phyloP scores from a whole-genome alignment of 2,797 vertebrate genomes.

The Chelidonichthys spinosus region DNA sequence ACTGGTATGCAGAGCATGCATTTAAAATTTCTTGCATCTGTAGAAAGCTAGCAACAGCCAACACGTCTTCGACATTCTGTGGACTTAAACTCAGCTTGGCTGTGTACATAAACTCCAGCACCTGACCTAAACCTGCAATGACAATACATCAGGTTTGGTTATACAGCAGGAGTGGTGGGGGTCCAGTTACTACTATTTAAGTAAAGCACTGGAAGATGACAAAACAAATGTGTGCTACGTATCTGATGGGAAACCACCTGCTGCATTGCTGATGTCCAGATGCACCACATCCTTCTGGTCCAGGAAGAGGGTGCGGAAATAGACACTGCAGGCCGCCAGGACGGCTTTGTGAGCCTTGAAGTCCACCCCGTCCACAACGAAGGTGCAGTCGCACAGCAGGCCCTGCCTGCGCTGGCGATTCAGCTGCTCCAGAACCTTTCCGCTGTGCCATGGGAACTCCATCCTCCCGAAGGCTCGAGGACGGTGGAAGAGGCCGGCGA shows the following conservation, averaged over 20 bases:
- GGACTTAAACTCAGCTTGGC: conserved; percentile 91
- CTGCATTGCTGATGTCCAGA: conserved; percentile 97
- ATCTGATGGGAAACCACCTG: conserved; percentile 81
- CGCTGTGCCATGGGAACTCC: conserved; percentile 98
- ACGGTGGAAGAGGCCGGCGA: background rate
- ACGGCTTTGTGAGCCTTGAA: conserved; percentile 98
- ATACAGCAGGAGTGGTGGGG: background rate
- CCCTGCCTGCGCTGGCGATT: conserved; percentile 94
- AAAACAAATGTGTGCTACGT: background rate
- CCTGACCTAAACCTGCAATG: conserved; percentile 91
- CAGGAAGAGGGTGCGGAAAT: conserved; percentile 95
- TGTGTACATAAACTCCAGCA: conserved; percentile 99
- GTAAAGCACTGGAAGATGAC: background rate
- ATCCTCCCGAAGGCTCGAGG: conserved; percentile 75
- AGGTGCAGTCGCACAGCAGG: conserved; percentile 96
- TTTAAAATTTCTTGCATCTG: conserved; percentile 96
- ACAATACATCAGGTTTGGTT: conserved; percentile 20
- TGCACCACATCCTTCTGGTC: conserved; percentile 99
- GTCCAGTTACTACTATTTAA: background rate
- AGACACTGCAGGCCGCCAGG: conserved; percentile 95
- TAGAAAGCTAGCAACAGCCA: conserved; percentile 94
- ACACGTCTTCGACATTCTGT: conserved; percentile 93
- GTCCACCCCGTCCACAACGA: conserved; percentile 96
- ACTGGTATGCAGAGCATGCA: conserved; percentile 92
- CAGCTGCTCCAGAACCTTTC: conserved; percentile 93